Conservation (phyloP, 1,140 invertebrate genomes). For the Ephestia elutella region DNA sequence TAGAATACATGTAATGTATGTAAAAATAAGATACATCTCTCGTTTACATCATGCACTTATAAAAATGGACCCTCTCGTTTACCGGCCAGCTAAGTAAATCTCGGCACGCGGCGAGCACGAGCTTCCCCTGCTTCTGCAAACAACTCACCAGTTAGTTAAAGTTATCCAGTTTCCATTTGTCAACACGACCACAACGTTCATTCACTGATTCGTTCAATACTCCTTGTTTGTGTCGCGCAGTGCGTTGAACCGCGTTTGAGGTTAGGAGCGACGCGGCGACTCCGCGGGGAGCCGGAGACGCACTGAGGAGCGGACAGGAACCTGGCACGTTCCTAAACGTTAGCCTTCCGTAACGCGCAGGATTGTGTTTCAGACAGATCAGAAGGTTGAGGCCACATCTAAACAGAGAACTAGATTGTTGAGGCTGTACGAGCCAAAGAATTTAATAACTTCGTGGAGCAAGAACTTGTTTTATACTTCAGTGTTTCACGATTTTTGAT, state of each 20-base stretch:
- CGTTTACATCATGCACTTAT: background rate
- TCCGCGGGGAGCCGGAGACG: background rate
- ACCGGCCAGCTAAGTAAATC: conserved; percentile 25
- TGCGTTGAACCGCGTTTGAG: background rate
- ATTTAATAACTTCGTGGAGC: too few relatives aligned
- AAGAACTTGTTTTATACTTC: background rate
- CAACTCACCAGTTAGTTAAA: background rate
- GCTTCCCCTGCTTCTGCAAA: background rate
- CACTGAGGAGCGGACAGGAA: conserved; percentile 1
- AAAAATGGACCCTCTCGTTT: conserved; percentile 10
- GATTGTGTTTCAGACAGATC: background rate
- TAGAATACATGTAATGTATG: too few relatives aligned
- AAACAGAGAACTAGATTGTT: too few relatives aligned
- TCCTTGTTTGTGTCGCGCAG: background rate
- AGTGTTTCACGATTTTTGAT: too few relatives aligned
- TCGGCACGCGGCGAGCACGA: conserved; percentile 22
- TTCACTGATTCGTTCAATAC: conserved; percentile 2
- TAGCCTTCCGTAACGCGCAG: background rate
- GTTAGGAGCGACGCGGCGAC: background rate
- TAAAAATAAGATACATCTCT: background rate
- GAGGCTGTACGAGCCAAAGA: background rate
- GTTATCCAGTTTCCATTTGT: conserved; percentile 24
- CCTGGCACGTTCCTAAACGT: background rate
- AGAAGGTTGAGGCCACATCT: too few relatives aligned
- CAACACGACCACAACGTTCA: conserved; percentile 9